Conservation (phyloP, 2,113 vertebrate species). For the Burhinus oedicnemus region DNA sequence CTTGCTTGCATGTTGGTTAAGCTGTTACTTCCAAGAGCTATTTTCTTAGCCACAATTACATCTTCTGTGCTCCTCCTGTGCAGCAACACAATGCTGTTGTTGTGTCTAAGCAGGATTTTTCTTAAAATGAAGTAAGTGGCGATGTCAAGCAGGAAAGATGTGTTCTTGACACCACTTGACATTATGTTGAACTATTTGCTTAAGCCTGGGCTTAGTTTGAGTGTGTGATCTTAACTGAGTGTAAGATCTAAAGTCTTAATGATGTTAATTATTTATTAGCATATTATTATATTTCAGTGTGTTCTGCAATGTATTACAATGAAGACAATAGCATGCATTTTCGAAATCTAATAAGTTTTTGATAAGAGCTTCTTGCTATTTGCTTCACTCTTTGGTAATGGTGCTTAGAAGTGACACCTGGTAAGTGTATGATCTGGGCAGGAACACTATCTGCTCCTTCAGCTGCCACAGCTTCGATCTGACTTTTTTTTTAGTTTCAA, state of each 20-base stretch:
- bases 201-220: background rate
- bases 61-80: background rate
- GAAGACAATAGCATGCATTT: background rate
- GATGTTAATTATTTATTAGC: background rate
- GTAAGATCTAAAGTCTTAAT: background rate
- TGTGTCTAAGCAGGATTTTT: background rate
- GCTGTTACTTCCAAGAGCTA: background rate
- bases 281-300: background rate
- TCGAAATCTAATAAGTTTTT: background rate
- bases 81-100: background rate
- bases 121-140: background rate
- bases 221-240: background rate
- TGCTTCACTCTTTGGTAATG: background rate
- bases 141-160: background rate
- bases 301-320: background rate
- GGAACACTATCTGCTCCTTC: background rate
- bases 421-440: background rate
- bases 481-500: background rate
- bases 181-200: background rate
- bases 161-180: background rate
- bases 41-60: background rate
- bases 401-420: background rate
- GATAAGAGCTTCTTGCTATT: background rate
- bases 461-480: background rate
- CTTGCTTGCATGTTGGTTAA: background rate